Base-by-base conservation (phyloP, 1,140 invertebrate genomes). In the Tribolium castaneum region DNA sequence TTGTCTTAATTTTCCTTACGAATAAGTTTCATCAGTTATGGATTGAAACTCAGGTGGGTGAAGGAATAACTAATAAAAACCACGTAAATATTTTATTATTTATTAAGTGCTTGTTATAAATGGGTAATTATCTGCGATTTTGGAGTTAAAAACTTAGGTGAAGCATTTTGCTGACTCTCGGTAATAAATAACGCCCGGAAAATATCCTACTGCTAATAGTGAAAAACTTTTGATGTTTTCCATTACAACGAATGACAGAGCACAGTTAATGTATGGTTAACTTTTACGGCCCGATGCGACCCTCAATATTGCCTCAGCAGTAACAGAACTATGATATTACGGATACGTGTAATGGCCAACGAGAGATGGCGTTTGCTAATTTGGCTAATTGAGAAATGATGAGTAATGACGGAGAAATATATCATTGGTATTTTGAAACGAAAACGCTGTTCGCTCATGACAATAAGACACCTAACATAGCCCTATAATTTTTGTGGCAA, bases 381-480 rank as follows among this genome's bases (percentile, higher is more conserved):
- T 76, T 76, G 39, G 66, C 70, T 79, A 79, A 79, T 79, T 79
- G 78, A 79, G 74, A 66, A 79, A 79, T 79, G 78, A 83, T 83
- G 82, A 83, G 78, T 83, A 83, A 83, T 83, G 82, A 83, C 82
- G 82, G 72, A 81, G 82, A 78, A 78, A 82, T 83, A 80, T 79
- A 82, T 83, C 82, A 83, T 80, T 80, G 79, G 78, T 76, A 78
- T 78, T 78, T 79, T 83, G 82, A 83, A 83, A 83, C 73, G 82
- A 80, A 83, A 83, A 81, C 78, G 74, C 70, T 83, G 82, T 83
- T 80, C 80, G 51, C 59, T 81, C 73, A 78, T 78, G 76, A 80
- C 80, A 80, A 77, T 82, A 82, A 82, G 80, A 82, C 77, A 81
- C 75, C 77, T 77, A 74, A 80, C 74, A 80, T 76, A 78, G 78